Base-by-base conservation (phyloP, 37 sponge, comb jelly and placozoan species). In the Spongilla lacustris region DNA sequence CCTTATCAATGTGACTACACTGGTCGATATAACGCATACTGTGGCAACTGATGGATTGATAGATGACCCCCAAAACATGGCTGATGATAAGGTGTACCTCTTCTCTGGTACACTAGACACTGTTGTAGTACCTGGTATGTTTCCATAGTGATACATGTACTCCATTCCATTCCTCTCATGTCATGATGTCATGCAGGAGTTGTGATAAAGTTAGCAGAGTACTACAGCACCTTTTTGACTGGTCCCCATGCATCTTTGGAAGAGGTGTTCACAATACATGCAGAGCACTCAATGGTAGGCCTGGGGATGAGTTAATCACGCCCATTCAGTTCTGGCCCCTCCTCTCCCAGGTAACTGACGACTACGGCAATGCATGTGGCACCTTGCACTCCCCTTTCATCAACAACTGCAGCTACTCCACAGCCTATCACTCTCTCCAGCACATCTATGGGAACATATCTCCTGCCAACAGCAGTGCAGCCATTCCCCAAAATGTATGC, bases 401-500 rank as follows among this genome's bases (percentile, higher is more conserved):
- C 80, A 84, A 84, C 82, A 92, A 92, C 81, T 95, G 96, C 66
- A 75, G 66, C 85, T 92, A 85, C 37, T 75, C 91, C 25, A 70
- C 89, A 23, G 93, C 91, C 41, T 85, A 81, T 71, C 9, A 87
- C 75, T 37, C 90, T 29, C 68, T 95, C 10, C 68, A 87, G 28
- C 91, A 90, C 74, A 92, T 95, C 23, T 95, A 95, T 82, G 83
- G 83, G 0, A 89, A 91, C 72, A 86, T 94, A 70, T 41, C 79
- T 66, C 30, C 67, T 69, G 94, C 91, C 32, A 68, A 83, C 77
- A 21, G 58, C 19, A 58, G 58, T 14, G 19, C 14, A 13, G 58
- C 58, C 58, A 58, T 58, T 17, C 58, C 58, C 4, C 58, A 72
- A 72, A 72, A 72, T 58, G 58, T 58, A 19, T 17, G 11, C 11